These are phyloP conservation scores for Boulengeromyrus knoepffleri DNA, from an alignment of 2,113 vertebrate species.

Conservation along the genomic window DNA sequence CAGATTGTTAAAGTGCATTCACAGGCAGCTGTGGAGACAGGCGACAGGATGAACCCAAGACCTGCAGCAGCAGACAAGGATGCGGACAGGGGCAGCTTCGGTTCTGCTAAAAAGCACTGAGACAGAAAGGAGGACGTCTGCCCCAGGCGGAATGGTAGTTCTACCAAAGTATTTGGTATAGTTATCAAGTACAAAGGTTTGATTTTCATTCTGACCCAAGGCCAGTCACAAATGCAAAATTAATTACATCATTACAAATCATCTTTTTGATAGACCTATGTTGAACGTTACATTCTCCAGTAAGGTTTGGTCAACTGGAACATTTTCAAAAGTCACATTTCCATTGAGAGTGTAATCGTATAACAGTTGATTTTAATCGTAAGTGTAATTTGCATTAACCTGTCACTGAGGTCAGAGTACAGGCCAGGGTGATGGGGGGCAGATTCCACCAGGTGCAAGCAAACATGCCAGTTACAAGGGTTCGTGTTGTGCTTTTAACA, in stretches of 20 bases:
- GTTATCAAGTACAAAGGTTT: neutral
- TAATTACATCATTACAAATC: constrained; percentile 1
- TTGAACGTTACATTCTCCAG: neutral
- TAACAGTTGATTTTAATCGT: neutral
- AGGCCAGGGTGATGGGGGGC: neutral
- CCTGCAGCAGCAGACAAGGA: constrained; percentile 7
- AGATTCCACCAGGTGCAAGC: neutral
- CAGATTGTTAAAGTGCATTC: constrained; percentile 31
- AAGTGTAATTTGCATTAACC: neutral
- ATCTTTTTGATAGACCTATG: neutral
- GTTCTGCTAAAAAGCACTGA: neutral
- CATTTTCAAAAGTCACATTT: neutral
- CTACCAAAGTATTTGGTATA: neutral
- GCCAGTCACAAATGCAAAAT: neutral
- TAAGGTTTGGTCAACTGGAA: neutral
- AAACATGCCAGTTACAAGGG: neutral
- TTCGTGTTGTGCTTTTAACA: neutral
- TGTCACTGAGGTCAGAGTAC: neutral
- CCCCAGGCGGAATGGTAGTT: neutral
- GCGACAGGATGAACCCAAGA: neutral
- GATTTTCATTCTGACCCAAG: neutral
- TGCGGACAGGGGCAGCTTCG: neutral
- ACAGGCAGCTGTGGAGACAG: constrained; percentile 20
- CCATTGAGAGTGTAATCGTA: neutral
- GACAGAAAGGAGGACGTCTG: neutral